Conservation (phyloP, 2,113 vertebrate genomes). For the Brienomyrus longianalis region DNA sequence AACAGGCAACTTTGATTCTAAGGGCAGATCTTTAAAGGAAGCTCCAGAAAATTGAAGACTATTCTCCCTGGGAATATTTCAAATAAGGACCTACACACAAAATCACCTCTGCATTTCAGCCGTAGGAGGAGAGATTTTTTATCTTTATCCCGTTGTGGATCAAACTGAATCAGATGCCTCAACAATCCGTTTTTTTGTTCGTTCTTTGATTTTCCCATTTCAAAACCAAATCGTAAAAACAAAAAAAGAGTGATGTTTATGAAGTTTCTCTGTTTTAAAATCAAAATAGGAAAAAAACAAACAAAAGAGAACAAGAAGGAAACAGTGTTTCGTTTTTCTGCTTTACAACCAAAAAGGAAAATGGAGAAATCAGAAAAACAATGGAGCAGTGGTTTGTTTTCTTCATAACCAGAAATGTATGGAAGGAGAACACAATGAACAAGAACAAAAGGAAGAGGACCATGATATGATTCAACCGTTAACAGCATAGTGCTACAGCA, state of each 20-base stretch:
- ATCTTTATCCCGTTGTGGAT: not conserved
- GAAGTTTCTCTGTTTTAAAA: too few species aligned
- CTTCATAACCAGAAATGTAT: not conserved
- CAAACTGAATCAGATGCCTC: not conserved
- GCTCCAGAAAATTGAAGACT: not conserved
- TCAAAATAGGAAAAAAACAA: too few species aligned
- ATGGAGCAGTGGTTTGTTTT: not conserved
- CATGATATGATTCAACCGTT: too few species aligned
- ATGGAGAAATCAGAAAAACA: not conserved
- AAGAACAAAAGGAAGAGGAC: too few species aligned
- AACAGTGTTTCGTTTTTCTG: not conserved
- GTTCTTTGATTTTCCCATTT: too few species aligned
- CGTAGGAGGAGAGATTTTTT: not conserved
- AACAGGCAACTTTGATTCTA: not conserved
- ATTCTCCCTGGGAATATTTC: not conserved
- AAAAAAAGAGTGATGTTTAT: too few species aligned
- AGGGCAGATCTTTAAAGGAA: not conserved
- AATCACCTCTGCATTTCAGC: not conserved
- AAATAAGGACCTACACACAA: not conserved
- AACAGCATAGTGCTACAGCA: not conserved
- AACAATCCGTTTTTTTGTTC: not conserved
- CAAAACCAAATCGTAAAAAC: too few species aligned
- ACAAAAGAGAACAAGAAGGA: not conserved
- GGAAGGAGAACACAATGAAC: not conserved
- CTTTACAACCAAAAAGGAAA: not conserved